phyloP scores from a whole-genome alignment of 2,797 vertebrate genomes.

The Nasua narica region DNA sequence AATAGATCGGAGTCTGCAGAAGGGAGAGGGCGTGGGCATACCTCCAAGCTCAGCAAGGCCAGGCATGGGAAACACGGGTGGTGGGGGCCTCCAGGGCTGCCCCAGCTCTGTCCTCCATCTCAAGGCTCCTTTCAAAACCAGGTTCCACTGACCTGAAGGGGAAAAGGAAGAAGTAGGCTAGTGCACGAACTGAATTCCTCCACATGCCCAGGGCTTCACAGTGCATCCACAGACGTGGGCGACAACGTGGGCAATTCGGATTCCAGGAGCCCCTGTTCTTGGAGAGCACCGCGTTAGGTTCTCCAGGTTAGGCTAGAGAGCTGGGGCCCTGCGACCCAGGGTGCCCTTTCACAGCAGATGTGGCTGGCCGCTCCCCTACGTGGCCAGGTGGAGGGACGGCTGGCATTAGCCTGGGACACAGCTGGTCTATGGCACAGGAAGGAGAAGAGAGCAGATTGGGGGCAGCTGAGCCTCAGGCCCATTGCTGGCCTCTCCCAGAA shows the following conservation, averaged over 20 bases:
- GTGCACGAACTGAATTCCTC: neutral
- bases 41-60: neutral
- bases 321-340: neutral
- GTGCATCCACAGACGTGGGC: neutral
- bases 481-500: neutral
- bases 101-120: neutral
- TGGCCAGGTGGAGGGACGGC: neutral
- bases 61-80: neutral
- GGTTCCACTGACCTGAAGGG: neutral
- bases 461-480: accelerated
- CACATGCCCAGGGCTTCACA: neutral
- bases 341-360: neutral
- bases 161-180: neutral
- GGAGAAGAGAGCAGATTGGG: neutral
- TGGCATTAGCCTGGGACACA: neutral
- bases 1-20: neutral
- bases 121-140: neutral
- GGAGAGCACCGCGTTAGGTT: neutral
- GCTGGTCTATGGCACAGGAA: neutral
- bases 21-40: too few species aligned
- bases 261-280: neutral
- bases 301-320: neutral
- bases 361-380: neutral
- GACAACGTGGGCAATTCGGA: neutral
- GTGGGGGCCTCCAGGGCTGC: neutral